Evolutionary conservation across 2,113 vertebrate species (phyloP).

Genomic region (Tragelaphus imberbis): DNA sequence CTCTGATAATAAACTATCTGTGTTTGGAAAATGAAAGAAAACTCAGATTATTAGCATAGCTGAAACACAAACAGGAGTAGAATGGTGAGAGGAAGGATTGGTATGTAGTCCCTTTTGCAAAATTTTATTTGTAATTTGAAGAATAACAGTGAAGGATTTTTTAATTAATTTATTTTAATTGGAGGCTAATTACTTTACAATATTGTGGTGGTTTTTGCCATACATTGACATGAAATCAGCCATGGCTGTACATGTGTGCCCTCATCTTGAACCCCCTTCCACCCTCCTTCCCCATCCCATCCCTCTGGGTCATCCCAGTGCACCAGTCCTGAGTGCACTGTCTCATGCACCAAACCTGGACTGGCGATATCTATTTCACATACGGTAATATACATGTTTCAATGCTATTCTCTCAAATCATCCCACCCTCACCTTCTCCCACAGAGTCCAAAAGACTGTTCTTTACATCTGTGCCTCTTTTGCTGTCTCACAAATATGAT

Average conservation of each 20-base stretch:
- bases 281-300: background rate
- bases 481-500: background rate
- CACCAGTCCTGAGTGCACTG: background rate
- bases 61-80: background rate
- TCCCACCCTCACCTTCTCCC: background rate
- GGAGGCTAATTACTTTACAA: background rate
- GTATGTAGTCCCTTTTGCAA: background rate
- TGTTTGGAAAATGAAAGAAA: background rate
- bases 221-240: background rate
- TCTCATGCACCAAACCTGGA: background rate
- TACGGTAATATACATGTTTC: background rate
- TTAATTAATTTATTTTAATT: background rate
- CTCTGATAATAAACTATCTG: background rate
- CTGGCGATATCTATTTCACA: background rate
- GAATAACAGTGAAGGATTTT: background rate
- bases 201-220: background rate
- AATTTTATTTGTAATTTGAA: background rate
- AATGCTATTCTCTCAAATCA: background rate
- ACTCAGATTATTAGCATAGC: background rate
- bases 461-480: background rate
- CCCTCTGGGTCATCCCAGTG: background rate
- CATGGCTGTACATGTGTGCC: background rate
- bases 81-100: background rate
- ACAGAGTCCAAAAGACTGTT: background rate
- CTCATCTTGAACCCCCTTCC: background rate